A percentile compares a stretch with the other conserved stretches of the same genome.
These are phyloP conservation scores for Thomomys bottae DNA, from an alignment of 2,113 vertebrate genomes.

Conservation along the genomic window DNA sequence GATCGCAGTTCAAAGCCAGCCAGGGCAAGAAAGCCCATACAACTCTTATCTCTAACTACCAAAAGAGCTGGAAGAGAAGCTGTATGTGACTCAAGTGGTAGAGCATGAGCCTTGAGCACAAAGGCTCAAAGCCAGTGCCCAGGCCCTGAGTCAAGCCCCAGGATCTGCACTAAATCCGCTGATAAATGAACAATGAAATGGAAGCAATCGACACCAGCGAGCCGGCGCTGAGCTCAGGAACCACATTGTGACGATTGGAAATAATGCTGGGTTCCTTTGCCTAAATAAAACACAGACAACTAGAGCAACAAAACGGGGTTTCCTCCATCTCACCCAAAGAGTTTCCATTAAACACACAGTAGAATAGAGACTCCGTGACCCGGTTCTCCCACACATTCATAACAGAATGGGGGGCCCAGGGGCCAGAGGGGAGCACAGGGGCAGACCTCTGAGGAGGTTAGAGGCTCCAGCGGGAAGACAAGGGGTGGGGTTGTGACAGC, in stretches of 20 bases:
- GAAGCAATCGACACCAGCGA: not conserved
- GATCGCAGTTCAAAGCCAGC: no score
- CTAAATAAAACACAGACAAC: not conserved
- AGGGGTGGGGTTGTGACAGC: not conserved
- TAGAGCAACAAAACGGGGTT: not conserved
- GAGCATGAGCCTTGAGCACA: no score
- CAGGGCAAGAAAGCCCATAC: no score
- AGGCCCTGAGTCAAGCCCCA: no score
- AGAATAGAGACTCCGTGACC: not conserved
- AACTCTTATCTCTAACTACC: no score
- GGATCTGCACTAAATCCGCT: no score
- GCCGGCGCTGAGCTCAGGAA: not conserved
- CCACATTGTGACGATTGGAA: not conserved
- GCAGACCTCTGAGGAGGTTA: rapidly evolving
- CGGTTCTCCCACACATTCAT: not conserved
- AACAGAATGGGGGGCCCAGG: not conserved
- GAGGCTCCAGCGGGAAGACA: not conserved
- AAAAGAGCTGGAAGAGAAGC: no score
- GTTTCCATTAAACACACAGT: not conserved
- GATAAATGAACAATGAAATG: no score
- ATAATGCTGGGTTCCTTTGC: not conserved
- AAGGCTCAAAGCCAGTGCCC: no score
- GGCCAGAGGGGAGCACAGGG: rapidly evolving
- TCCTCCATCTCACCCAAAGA: not conserved
- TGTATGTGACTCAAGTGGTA: no score